phyloP scores from a whole-genome alignment of 2,797 vertebrate genomes.

The Phrynocephalus vlangalii region DNA sequence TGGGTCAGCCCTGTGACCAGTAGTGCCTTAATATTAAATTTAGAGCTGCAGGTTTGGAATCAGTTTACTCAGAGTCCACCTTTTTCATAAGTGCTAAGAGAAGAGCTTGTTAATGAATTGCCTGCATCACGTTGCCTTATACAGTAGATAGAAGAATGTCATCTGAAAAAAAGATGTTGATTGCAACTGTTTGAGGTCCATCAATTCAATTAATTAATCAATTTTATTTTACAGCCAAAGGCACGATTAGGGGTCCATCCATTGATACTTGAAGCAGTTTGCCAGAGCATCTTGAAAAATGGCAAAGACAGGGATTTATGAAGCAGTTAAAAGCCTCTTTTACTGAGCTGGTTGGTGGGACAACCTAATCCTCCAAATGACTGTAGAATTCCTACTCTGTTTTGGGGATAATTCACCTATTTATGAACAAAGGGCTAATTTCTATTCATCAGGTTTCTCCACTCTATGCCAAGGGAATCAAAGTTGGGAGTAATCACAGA shows the following conservation, averaged over 20 bases:
- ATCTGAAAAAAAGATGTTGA: neutral
- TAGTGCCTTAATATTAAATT: too few species aligned
- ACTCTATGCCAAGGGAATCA: neutral
- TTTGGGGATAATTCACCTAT: too few species aligned
- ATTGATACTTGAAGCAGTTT: neutral
- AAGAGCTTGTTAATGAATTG: neutral
- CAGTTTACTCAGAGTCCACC: neutral
- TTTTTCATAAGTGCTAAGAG: neutral
- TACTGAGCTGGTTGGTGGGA: neutral
- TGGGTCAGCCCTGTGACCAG: too few species aligned
- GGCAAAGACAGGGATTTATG: too few species aligned
- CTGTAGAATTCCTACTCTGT: neutral
- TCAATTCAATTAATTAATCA: too few species aligned
- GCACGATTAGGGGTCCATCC: neutral
- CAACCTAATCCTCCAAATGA: accelerated
- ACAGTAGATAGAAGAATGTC: neutral
- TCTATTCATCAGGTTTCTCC: neutral
- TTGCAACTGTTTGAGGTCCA: too few species aligned
- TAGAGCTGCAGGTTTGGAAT: neutral
- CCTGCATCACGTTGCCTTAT: neutral
- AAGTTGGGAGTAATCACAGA: neutral
- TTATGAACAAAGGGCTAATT: neutral
- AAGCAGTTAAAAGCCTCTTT: neutral
- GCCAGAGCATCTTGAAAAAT: neutral
- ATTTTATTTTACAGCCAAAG: too few species aligned